Conservation (phyloP, 2,888 invertebrate genomes). For the Diaphora mendica region DNA sequence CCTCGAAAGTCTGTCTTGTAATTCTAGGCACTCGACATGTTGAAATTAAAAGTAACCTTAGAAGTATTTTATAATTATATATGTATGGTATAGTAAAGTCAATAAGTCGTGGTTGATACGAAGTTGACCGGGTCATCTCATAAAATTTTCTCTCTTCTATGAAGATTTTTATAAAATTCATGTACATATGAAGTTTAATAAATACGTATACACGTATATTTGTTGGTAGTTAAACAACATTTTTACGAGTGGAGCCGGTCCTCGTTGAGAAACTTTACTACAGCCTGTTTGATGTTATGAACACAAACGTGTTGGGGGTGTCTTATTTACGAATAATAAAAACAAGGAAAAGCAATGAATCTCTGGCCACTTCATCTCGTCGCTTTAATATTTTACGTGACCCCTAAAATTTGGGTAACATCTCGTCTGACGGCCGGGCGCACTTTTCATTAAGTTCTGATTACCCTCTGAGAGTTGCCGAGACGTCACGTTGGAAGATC, state of each 20-base stretch:
- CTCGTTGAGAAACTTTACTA: slow-evolving; percentile 75
- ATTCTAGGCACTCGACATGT: not conserved
- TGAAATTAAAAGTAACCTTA: not conserved
- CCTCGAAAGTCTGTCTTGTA: not conserved
- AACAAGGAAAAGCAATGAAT: slow-evolving; percentile 85
- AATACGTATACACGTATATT: slow-evolving; percentile 60
- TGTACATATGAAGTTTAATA: slow-evolving; percentile 47
- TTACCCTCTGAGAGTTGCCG: slow-evolving; percentile 77
- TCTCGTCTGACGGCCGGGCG: slow-evolving; percentile 72
- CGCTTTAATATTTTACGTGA: slow-evolving; percentile 87
- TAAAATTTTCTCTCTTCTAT: not conserved
- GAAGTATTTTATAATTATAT: not conserved
- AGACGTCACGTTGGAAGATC: slow-evolving; percentile 74
- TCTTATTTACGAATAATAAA: slow-evolving; percentile 86
- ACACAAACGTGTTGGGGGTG: slow-evolving; percentile 75
- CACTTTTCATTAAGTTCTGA: slow-evolving; percentile 86
- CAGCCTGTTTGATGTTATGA: slow-evolving; percentile 82
- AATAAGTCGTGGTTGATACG: not conserved
- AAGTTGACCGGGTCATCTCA: not conserved
- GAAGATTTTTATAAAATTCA: slow-evolving; percentile 31
- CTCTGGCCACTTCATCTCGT: slow-evolving; percentile 85
- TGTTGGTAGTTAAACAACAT: slow-evolving; percentile 71
- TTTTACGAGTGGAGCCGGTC: slow-evolving; percentile 71
- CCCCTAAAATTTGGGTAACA: slow-evolving; percentile 82
- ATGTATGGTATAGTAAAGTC: not conserved